Base-by-base conservation (phyloP, 2,113 vertebrate species). In the Siphamia tubifer region DNA sequence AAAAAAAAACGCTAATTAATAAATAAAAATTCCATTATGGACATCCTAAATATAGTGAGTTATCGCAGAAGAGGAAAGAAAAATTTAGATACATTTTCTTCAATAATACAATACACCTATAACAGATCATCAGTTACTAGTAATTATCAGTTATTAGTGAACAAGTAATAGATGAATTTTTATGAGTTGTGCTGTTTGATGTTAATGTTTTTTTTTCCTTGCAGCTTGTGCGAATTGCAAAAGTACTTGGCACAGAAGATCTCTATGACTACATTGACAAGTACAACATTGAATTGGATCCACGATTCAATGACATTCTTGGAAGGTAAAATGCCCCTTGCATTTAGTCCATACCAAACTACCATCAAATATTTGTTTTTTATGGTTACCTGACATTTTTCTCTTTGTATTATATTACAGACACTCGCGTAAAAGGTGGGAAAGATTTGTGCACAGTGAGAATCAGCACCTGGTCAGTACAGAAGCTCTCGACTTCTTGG, bases 401-500 rank as follows among this genome's bases (percentile, higher is more conserved):
- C 6, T 1, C 10, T 30, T 30, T 16, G 27, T 47, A 15, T 47
- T n/a, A 15, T 48, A 48, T 52, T n/a, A 1, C 55, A 95, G 94
- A 68, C 94, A 95, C 86, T 95, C 94, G 0, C 92, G 94, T 66
- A 95, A 95, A 87, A 91, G 94, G 73, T 95, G 94, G 94, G 94
- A 95, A 62, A 90, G 94, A 51, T 95, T 95, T 40, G 94, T 95
- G 68, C 94, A 95, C 91, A 95, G 94, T 12, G 94, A 95, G 81
- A 95, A 95, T 89, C 94, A 95, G 87, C 94, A 95, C 83, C 81
- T 95, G 55, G 93, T 94, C 31, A 95, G 93, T 88, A 93, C 93
- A 0, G 93, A 95, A 70, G 93, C 93, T 3, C 84, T 95, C 43
- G 94, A 95, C 66, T 95, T 95, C 78, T 61, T 95, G 73, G 94